phyloP scores from a whole-genome alignment of 2,888 invertebrate species.

The Phaonia tiefii region DNA sequence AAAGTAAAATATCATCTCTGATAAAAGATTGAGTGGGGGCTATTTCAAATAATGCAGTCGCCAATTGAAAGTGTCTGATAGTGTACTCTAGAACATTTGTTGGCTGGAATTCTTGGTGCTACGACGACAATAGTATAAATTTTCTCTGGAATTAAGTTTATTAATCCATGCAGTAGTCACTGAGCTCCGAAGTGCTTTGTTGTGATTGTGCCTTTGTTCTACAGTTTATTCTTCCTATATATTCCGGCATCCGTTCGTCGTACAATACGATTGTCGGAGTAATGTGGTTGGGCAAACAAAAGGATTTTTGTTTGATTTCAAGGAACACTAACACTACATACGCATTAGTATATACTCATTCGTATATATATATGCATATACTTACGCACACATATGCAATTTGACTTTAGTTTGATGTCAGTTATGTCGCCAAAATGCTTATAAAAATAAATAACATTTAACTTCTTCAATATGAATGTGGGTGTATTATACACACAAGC shows the following conservation, averaged over 20 bases:
- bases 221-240: neutral
- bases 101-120: neutral
- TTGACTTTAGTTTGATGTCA: conserved; percentile 5
- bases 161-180: conserved; percentile 18
- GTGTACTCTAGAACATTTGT: neutral
- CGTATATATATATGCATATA: neutral
- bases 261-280: conserved; percentile 1
- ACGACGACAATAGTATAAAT: neutral
- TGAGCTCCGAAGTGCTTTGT: conserved; percentile 3
- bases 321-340: neutral
- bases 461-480: neutral
- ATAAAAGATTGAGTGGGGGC: too few species aligned
- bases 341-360: neutral
- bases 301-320: conserved; percentile 2
- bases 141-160: conserved; percentile 24
- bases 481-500: too few species aligned
- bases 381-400: conserved; percentile 8
- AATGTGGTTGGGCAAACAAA: neutral
- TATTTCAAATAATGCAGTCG: too few species aligned
- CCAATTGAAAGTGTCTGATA: too few species aligned
- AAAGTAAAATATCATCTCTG: too few species aligned
- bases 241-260: neutral
- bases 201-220: conserved; percentile 24
- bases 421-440: conserved; percentile 31
- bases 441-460: conserved; percentile 10